Conservation (phyloP, 2,113 vertebrate species). For the Takifugu bimaculatus region DNA sequence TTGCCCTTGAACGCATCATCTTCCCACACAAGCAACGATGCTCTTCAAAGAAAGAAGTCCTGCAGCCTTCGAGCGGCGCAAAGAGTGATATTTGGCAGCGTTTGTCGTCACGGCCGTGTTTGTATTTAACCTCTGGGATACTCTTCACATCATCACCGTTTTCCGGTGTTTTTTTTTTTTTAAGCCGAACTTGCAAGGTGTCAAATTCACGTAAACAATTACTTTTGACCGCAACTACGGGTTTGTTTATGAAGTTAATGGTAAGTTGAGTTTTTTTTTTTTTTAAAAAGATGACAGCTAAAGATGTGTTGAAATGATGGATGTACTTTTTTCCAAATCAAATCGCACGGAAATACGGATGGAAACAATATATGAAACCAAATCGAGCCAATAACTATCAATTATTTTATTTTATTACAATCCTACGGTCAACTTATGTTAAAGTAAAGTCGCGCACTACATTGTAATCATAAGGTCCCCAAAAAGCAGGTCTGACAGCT, state of each 20-base stretch:
- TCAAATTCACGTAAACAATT: no score
- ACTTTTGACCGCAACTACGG: slow-evolving; percentile 12
- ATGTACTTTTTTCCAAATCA: no score
- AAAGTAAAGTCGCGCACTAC: slow-evolving; percentile 46
- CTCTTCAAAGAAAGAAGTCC: slow-evolving; percentile 55
- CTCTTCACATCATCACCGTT: neutral
- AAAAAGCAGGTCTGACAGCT: slow-evolving; percentile 30
- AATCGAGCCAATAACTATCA: no score
- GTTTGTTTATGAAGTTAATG: slow-evolving; percentile 24
- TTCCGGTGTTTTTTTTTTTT: neutral
- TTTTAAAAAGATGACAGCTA: neutral
- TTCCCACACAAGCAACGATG: slow-evolving; percentile 37
- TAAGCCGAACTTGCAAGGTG: neutral
- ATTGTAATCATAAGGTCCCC: slow-evolving; percentile 52
- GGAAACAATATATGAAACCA: no score
- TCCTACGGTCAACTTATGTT: slow-evolving; percentile 19
- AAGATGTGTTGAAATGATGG: no score
- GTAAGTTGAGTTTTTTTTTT: slow-evolving; percentile 25
- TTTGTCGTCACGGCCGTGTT: neutral
- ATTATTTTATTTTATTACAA: no score
- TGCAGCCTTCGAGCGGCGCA: slow-evolving; percentile 22
- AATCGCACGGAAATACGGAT: no score
- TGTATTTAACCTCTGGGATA: no score
- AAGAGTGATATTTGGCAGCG: neutral
- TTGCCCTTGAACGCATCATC: slow-evolving; percentile 38